Percentiles rank a stretch among this genome's conserved stretches.
phyloP scores from a whole-genome alignment of 2,888 invertebrate genomes.

The Melieria omissa region DNA sequence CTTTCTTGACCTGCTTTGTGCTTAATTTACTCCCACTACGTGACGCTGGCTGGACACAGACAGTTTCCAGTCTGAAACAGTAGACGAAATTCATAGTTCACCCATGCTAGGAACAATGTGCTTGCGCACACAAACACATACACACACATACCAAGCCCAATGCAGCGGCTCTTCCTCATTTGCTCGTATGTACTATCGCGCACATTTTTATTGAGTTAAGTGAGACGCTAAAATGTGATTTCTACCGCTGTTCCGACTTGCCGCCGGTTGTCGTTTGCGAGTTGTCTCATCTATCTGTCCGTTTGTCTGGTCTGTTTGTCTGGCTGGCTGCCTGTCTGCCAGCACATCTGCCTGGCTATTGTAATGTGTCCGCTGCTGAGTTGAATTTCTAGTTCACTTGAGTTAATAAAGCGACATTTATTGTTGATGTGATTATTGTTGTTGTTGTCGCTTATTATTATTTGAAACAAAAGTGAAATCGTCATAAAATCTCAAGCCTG shows the following conservation, averaged over 20 bases:
- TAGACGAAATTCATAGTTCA: no score
- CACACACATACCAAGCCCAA: no score
- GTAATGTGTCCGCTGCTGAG: background rate
- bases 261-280: background rate
- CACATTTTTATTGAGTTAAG: constrained; percentile 19
- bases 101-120: no score
- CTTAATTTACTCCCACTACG: no score
- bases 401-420: constrained; percentile 41
- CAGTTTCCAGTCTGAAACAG: no score
- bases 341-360: background rate
- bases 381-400: constrained; percentile 42
- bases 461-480: constrained; percentile 22
- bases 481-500: constrained; percentile 1
- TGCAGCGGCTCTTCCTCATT: background rate
- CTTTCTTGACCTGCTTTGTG: no score
- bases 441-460: constrained; percentile 15
- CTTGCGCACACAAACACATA: no score
- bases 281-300: no score
- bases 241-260: constrained; percentile 14
- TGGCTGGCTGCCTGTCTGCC: no score
- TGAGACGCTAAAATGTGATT: constrained; percentile 41
- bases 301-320: no score
- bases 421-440: constrained; percentile 10
- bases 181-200: background rate
- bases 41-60: no score